Evolutionary conservation across 2,797 vertebrate genomes (phyloP).

Genomic region (Eulemur albifrons): DNA sequence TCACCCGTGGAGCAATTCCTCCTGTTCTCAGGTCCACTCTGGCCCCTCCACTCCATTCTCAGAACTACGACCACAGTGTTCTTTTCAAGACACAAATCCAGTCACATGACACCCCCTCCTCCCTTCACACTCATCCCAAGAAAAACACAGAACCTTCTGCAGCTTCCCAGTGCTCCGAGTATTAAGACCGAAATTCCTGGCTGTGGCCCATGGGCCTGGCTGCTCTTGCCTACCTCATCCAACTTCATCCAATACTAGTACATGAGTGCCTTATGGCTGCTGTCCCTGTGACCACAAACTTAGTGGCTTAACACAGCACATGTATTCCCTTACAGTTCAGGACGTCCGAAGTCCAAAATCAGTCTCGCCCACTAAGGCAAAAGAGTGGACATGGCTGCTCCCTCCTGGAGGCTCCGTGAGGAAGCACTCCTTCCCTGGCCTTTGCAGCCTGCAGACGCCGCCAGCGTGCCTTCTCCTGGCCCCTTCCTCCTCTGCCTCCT

Average conservation of each 20-base stretch:
- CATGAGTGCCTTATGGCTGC: accelerated
- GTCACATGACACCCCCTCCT: not conserved
- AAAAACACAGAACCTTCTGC: not conserved
- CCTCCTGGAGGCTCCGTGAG: not conserved
- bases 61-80: not conserved
- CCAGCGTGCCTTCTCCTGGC: not conserved
- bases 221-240: not conserved
- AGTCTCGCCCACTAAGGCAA: not conserved
- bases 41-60: not conserved
- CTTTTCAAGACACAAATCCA: not conserved
- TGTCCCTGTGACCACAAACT: not conserved
- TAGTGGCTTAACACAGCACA: not conserved
- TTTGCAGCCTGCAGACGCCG: not conserved
- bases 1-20: not conserved
- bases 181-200: not conserved
- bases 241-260: accelerated
- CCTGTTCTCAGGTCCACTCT: not conserved
- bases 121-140: not conserved
- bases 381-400: not conserved
- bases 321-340: not conserved
- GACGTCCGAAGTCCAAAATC: not conserved
- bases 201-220: accelerated
- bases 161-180: not conserved
- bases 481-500: not conserved
- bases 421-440: not conserved